These are phyloP conservation scores for Orientallactaga sibirica DNA, from an alignment of 2,797 vertebrate species.

Conservation along the genomic window DNA sequence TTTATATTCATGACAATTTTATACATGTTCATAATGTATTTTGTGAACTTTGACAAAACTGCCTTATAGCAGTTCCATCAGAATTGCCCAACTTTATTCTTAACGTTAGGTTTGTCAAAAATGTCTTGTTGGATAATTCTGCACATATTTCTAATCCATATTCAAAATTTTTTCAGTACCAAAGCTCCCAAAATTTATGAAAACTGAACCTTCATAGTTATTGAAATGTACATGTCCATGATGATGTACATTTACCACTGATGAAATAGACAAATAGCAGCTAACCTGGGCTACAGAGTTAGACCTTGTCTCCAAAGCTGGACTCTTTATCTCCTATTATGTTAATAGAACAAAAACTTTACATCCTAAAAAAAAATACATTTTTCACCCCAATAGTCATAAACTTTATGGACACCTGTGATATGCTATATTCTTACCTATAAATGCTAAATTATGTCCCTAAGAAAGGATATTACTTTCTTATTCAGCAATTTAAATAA, in stretches of 20 bases:
- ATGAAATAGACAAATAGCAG: neutral
- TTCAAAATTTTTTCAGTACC: constrained; percentile 31
- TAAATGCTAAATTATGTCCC: neutral
- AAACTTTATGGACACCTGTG: neutral
- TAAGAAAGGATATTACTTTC: neutral
- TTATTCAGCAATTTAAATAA: neutral
- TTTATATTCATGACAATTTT: constrained; percentile 22
- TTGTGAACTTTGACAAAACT: neutral
- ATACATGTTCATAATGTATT: too few species aligned
- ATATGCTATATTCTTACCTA: neutral
- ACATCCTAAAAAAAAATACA: neutral
- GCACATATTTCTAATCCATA: neutral
- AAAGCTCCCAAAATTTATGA: constrained; percentile 30
- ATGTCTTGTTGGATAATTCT: constrained; percentile 55
- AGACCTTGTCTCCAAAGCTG: too few species aligned
- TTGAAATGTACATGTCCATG: neutral
- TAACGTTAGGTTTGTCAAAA: constrained; percentile 37
- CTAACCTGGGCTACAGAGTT: too few species aligned
- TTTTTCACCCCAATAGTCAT: neutral
- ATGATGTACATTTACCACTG: neutral
- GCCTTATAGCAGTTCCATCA: neutral
- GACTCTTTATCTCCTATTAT: neutral
- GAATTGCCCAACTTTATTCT: constrained; percentile 39
- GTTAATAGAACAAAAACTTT: neutral
- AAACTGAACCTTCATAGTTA: neutral